Base-by-base conservation (phyloP, 2,113 vertebrate genomes). In the Sturnus vulgaris region DNA sequence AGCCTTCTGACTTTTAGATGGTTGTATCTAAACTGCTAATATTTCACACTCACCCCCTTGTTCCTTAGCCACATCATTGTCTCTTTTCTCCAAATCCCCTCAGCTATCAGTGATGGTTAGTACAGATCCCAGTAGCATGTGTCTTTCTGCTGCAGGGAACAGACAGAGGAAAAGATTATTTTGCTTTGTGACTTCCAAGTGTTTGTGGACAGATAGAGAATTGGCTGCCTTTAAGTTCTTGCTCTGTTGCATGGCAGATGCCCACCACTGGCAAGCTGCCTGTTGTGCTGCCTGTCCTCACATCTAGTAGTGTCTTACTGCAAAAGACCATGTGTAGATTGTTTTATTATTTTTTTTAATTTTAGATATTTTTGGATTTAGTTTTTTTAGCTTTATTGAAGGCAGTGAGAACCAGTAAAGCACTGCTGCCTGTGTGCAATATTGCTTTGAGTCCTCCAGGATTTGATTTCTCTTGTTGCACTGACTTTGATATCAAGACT, bases 401-500 rank as follows among this genome's bases (percentile, higher is more conserved):
- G 28, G 30, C 35, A 59, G 21, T 33, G 22, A 61, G 56, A 60
- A 33, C 23, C 31, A 33, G 52, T 86, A 71, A 52, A 75, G 44
- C 23, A 37, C 35, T 88, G 39, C 60, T 64, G 3, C 2, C 0
- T 39, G 57, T 46, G 37, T 65, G 65, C 61, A 78, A 7, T 28
- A 8, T 47, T 78, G 69, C 53, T 52, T 78, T 39, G n/a, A 7
- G 12, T 53, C 56, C 33, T 61, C 8, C 6, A 17, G 72, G 46
- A 33, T 71, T 79, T 82, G 24, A 83, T 91, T 89, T 82, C 65
- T 20, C 44, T 86, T 84, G n/a, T 56, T 94, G 33, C 10, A 53
- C 49, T 65, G 39, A 50, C 71, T 86, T 92, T 92, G 77, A 50
- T 85, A 60, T 15, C 57, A 61, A 27, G 53, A 56, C 65, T 79